Percentiles rank a stretch among this genome's conserved stretches.
Conservation (phyloP, 2,113 vertebrate genomes). For the Vidua macroura region DNA sequence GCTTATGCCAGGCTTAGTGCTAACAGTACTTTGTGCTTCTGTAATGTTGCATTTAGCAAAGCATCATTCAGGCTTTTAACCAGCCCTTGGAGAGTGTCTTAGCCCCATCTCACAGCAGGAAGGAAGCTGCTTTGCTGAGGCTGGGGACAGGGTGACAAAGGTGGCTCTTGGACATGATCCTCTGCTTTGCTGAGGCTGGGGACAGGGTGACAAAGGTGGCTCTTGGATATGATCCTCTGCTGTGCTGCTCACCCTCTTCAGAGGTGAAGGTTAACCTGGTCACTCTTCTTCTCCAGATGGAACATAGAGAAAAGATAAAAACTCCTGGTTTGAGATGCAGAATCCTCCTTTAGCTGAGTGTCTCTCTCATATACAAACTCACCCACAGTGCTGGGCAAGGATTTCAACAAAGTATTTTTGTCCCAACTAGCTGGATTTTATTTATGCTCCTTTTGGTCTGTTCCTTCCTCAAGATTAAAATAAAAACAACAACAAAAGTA, state of each 20-base stretch:
- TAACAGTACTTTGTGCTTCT: not conserved
- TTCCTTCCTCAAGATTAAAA: constrained; percentile 32
- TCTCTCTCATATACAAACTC: not conserved
- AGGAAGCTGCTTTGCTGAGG: not conserved
- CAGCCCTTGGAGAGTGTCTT: fast-evolving
- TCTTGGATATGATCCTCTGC: not conserved
- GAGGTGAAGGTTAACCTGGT: not conserved
- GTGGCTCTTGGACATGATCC: too few species aligned
- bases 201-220: not conserved
- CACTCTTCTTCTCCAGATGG: not conserved
- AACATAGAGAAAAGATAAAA: not conserved
- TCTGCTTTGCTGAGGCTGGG: not conserved
- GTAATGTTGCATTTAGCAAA: not conserved
- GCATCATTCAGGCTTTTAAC: not conserved
- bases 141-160: not conserved
- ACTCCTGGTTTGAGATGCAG: not conserved
- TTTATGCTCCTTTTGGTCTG: constrained; percentile 10
- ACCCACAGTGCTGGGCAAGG: not conserved
- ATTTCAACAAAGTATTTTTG: not conserved
- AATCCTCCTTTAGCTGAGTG: not conserved
- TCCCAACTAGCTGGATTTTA: not conserved
- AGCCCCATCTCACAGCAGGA: not conserved
- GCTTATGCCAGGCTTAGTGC: not conserved
- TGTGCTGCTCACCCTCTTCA: not conserved
- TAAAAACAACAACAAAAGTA: not conserved